Evolutionary conservation across 2,113 vertebrate species (phyloP), one percentile per base, ranked within the genome.

Genomic region (Dicaeum eximium): DNA sequence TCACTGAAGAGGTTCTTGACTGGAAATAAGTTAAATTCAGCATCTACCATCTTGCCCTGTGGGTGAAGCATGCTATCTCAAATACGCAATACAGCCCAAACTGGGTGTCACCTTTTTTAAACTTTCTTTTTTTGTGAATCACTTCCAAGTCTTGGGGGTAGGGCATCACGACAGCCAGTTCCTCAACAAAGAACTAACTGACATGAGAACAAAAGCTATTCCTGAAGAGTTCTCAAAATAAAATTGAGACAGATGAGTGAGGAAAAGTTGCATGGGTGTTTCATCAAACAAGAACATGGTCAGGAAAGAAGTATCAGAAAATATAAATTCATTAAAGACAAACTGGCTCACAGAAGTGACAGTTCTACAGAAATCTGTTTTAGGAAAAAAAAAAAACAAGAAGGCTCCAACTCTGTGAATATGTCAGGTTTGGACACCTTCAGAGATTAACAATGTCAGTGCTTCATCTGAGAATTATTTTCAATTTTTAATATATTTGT

Each of bases 21-120:
- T 92, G 70, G 54, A 85, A 96, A 92, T 89, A 95, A 96, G 93
- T 96, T 95, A 96, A 97, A 96, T 94, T 96, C 95, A 91, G 95
- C 85, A 95, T 50, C 95, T 88, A 86, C 92, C 93, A 96, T 94
- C 94, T 97, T 95, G 92, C 91, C 94, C 95, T 95, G 94, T 94
- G 96, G 96, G 93, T 92, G 86, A 95, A 91, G 94, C 78, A 91
- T 51, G 90, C 75, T 86, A 90, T 92, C 77, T 92, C 92, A 95
- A 90, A 90, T 92, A 94, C 42, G 70, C 81, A 96, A 93, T 65
- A 45, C 73, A 96, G 72, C 65, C 65, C 79, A 94, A 96, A 91
- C 81, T 47, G 73, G 87, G 90, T 95, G 78, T 93, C 73, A 93
- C 80, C 80, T 95, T 95, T 95, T 95, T 91, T 92, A 92, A 95